phyloP scores from a whole-genome alignment of 2,797 vertebrate species.

The Phalanger gymnotis region DNA sequence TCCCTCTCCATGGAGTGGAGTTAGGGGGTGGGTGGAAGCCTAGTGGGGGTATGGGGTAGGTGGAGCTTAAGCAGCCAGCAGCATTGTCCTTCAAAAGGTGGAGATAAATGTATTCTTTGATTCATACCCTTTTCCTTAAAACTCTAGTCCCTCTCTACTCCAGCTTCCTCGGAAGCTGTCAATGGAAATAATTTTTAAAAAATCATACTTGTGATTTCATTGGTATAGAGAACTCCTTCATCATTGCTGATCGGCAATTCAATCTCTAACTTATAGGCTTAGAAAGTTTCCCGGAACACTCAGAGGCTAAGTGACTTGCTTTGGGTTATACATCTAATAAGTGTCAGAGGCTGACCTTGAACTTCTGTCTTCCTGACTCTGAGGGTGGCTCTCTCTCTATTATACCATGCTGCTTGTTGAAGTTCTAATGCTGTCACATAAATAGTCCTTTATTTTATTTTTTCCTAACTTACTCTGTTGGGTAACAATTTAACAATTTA shows the following conservation, averaged over 20 bases:
- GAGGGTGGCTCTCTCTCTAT: background rate
- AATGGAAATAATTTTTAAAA: background rate
- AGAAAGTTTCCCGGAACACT: background rate
- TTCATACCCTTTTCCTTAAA: background rate
- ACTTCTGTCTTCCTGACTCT: background rate
- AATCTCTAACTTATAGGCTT: background rate
- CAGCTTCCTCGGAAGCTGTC: background rate
- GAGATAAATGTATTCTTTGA: background rate
- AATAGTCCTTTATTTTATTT: background rate
- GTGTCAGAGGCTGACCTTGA: background rate
- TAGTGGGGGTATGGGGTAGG: no score
- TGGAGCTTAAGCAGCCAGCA: background rate
- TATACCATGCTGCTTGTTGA: background rate
- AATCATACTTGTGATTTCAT: background rate
- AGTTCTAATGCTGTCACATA: background rate
- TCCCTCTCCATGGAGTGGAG: background rate
- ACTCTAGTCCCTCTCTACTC: background rate
- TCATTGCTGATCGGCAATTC: background rate
- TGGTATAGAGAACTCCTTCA: background rate
- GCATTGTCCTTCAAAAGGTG: background rate
- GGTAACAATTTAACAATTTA: slow-evolving; percentile 2
- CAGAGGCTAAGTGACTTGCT: background rate
- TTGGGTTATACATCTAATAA: background rate
- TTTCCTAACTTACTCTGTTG: background rate
- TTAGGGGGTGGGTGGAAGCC: background rate